Conservation (phyloP, 2,797 vertebrate genomes). For the Pipistrellus nathusii region DNA sequence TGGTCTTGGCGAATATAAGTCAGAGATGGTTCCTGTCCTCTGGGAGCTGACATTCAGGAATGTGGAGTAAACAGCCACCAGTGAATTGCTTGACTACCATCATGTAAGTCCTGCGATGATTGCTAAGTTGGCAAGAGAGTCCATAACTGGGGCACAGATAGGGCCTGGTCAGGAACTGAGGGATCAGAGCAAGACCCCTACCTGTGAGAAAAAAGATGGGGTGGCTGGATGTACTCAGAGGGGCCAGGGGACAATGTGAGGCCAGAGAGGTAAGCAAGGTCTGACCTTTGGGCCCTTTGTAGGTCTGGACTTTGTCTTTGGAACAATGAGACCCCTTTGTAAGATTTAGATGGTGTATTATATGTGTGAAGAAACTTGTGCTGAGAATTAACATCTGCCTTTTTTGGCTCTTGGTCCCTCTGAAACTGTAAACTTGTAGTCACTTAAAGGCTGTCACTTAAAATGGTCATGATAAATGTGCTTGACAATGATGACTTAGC, state of each 20-base stretch:
- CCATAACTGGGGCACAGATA: accelerated
- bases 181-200: neutral
- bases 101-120: neutral
- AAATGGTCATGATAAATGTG: neutral
- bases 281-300: neutral
- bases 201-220: neutral
- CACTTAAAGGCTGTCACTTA: neutral
- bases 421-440: neutral
- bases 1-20: neutral
- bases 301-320: neutral
- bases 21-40: neutral
- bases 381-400: neutral
- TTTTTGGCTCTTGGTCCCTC: neutral
- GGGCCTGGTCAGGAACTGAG: neutral
- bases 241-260: neutral
- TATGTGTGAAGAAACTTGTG: neutral
- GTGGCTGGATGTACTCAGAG: neutral
- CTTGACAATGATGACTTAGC: neutral
- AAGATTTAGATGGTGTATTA: neutral
- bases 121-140: neutral
- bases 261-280: neutral
- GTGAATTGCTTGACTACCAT: neutral
- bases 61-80: neutral
- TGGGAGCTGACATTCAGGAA: neutral
- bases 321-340: neutral